Base-by-base conservation (phyloP, 2,113 vertebrate genomes). In the Chaetops frenatus region DNA sequence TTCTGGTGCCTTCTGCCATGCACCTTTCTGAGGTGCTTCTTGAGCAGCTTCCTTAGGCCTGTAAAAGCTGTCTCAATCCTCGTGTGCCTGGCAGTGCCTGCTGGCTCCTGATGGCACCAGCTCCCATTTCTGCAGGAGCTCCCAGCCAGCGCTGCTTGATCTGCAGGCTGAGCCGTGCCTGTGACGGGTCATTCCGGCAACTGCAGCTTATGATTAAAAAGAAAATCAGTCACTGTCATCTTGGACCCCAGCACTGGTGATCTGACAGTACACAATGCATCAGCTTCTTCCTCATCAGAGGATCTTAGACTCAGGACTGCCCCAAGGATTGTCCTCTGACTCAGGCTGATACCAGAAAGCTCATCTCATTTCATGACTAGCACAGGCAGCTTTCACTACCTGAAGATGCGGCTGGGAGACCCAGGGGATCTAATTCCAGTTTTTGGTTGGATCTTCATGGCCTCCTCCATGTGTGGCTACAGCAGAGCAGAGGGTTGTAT, bases 311-410 rank as follows among this genome's bases (percentile, higher is more conserved):
- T 80, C 90, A 80, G 94, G 92, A 73, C 82, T 82, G 92, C 94
- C 74, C 94, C 94, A 77, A 93, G 92, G 94, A 74, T 82, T 95
- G 94, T 93, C 90, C 89, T 96, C 74, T 94, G 96, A 86, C 82
- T 96, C 74, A 45, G 58, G 54, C 92, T 90, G 74, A 83, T 81
- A 21, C n/a, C 50, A 69, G 53, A 72, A 76, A 85, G 70, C 88
- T 91, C 10, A 2, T 91, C 69, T 35, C 44, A 8, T 36, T 83
- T 77, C 56, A 33, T 45, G 88, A 51, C 53, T 56, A n/a, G 74
- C 36, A 12, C 70, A 82, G 74, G 23, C 79, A 88, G 76, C 54
- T 50, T 64, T 53, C 42, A 23, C 74, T 93, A 78, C 78, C 90
- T 82, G 58, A 24, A 38, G 66, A 77, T 45, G 50, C 5, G 4